Base-by-base conservation (phyloP, 1,140 invertebrate species). In the Monomorium pharaonis region DNA sequence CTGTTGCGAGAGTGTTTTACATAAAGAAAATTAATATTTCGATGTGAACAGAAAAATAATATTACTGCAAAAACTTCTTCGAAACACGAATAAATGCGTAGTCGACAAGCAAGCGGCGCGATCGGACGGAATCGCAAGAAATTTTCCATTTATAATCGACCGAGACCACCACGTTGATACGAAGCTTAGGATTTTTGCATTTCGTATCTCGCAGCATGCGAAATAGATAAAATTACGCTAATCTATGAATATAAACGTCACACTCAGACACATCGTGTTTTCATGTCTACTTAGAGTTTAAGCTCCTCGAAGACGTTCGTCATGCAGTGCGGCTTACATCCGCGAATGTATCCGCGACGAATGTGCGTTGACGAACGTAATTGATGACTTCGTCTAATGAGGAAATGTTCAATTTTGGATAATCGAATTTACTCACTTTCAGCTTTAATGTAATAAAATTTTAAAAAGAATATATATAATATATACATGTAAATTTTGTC, bases 251-350 rank as follows among this genome's bases (percentile, higher is more conserved):
- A 60, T 83, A 83, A 37, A 72, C 27, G 27, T 9, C 44, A 72
- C 37, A 42, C n/a, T 80, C 44, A 60, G 24, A 83, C 67, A 44
- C 33, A 62, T 21, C 24, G 67, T 83, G 47, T 69, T 80, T 80
- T 54, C 33, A 80, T 80, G 77, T 80, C 63, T 80, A 80, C 18
- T 54, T 80, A 80, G 77, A 69, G 3, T 54, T 51, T 80, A 80
- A 80, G 62, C 63, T 80, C 62, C 63, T 51, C 21, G n/a, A 78
- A 42, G 9, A 80, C 16, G 33, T 69, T 69, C 18, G 33, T 21
- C 33, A 14, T 5, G 27, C 14, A 33, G 47, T 65, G 27, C 42
- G 24, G 24, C 42, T 18, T 18, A 37, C 47, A 80, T 14, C 30
- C 14, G 27, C 44, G 30, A 2, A 24, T n/a, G 14, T 65, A 14